Conservation (phyloP, 2,888 invertebrate species). For the Unio delphinus region DNA sequence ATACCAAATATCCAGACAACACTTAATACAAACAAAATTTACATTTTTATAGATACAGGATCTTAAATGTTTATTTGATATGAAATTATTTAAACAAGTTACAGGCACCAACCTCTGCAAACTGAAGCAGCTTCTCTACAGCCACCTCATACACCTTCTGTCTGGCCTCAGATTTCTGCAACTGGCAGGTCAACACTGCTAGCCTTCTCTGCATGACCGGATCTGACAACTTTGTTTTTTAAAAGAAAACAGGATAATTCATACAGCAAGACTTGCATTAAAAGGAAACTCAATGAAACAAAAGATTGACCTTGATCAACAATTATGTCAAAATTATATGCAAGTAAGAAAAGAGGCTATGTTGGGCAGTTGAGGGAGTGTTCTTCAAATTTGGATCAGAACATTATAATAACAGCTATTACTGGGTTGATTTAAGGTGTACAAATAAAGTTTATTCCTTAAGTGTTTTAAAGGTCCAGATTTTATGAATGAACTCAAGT, state of each 20-base stretch:
- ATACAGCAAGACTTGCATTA: no score
- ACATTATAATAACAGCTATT: not conserved
- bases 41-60: not conserved
- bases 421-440: not conserved
- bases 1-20: not conserved
- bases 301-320: no score
- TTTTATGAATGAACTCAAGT: no score
- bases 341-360: no score
- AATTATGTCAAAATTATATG: no score
- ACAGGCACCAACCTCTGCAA: slow-evolving; percentile 55
- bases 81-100: not conserved
- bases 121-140: slow-evolving; percentile 65
- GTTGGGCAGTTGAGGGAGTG: no score
- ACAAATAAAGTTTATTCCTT: not conserved
- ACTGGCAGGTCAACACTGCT: slow-evolving; percentile 65
- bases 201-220: slow-evolving; percentile 57
- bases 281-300: no score
- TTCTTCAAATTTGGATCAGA: no score
- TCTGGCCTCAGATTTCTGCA: slow-evolving; percentile 63
- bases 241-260: no score
- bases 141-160: slow-evolving; percentile 69
- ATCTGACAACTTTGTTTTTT: slow-evolving; percentile 17
- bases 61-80: not conserved
- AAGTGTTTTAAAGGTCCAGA: no score
- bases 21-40: not conserved